These are phyloP conservation scores for Emmelina monodactyla DNA, from an alignment of 2,888 invertebrate species.

Conservation along the genomic window DNA sequence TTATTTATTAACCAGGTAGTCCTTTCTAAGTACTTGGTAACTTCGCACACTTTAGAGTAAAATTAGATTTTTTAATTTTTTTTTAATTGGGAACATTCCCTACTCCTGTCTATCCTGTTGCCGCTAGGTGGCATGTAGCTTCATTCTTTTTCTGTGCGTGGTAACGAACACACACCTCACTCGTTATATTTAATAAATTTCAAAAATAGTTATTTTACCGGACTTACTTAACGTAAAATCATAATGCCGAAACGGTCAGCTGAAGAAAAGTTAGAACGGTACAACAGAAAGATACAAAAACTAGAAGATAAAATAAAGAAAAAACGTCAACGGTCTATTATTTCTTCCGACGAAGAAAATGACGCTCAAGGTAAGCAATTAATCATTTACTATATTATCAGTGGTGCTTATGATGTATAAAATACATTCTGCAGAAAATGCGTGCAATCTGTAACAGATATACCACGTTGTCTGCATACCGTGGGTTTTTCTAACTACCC, in stretches of 20 bases:
- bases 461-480: not conserved
- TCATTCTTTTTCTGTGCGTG: not conserved
- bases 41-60: too few relatives aligned
- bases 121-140: too few relatives aligned
- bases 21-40: not conserved
- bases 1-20: constrained; percentile 2
- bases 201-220: too few relatives aligned
- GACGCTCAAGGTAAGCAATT: not conserved
- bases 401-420: not conserved
- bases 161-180: too few relatives aligned
- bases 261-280: constrained; percentile 1
- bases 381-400: not conserved
- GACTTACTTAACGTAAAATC: too few relatives aligned
- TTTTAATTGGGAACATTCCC: constrained; percentile 1
- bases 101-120: not conserved
- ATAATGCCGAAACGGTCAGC: not conserved
- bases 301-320: not conserved
- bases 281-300: not conserved
- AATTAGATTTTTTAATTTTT: not conserved
- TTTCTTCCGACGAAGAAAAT: not conserved
- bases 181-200: not conserved
- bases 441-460: not conserved
- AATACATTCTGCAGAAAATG: not conserved
- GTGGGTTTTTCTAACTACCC: not conserved
- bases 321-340: not conserved